phyloP scores from a whole-genome alignment of 2,113 vertebrate genomes.

The Phycodurus eques region DNA sequence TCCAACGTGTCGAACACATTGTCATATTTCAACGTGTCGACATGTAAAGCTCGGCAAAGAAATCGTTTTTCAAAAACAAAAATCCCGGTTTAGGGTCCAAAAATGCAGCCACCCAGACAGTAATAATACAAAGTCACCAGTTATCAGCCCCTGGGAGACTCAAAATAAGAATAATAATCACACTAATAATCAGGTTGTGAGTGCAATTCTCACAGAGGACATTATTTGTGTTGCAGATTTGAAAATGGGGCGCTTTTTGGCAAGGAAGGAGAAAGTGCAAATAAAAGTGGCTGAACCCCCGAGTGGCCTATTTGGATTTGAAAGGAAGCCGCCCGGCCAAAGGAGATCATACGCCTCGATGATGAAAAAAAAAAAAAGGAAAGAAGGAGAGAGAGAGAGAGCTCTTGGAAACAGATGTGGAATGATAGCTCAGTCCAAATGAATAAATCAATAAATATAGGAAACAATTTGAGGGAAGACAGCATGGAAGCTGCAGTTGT shows the following conservation, averaged over 20 bases:
- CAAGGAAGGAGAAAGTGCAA: slow-evolving; percentile 22
- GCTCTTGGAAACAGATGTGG: slow-evolving; percentile 42
- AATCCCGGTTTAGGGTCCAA: neutral
- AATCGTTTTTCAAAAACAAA: neutral
- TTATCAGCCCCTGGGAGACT: neutral
- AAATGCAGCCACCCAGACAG: neutral
- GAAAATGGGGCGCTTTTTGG: slow-evolving; percentile 7
- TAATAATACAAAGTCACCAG: neutral
- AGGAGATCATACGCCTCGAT: slow-evolving; percentile 19
- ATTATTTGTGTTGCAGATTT: neutral
- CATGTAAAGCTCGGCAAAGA: no score
- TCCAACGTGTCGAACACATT: no score
- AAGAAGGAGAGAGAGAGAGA: neutral
- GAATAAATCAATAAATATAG: slow-evolving; percentile 1
- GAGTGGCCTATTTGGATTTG: slow-evolving; percentile 12
- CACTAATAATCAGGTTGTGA: neutral
- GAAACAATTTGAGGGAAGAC: neutral
- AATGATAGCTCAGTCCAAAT: slow-evolving; percentile 26
- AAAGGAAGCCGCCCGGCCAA: slow-evolving; percentile 39
- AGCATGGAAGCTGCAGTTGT: neutral
- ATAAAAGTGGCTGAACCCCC: slow-evolving; percentile 28
- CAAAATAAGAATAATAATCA: neutral
- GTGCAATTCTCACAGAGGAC: neutral
- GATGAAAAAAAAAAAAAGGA: slow-evolving; percentile 18
- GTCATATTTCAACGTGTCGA: no score